These are phyloP conservation scores for Sebastes melanostomus DNA, from an alignment of 2,797 vertebrate genomes.

Conservation along the genomic window DNA sequence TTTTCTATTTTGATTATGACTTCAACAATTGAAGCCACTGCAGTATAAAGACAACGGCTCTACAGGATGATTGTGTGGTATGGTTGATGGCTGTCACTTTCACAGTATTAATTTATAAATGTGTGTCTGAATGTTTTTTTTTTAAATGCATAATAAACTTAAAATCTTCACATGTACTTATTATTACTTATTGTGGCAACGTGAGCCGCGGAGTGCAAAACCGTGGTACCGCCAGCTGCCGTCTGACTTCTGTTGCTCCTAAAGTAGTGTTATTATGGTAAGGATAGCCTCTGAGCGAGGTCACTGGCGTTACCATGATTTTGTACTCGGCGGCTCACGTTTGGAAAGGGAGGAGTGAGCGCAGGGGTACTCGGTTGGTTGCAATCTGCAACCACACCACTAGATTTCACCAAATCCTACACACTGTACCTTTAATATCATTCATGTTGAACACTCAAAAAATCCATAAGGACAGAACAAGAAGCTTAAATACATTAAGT, in stretches of 20 bases:
- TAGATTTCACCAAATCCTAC: not conserved
- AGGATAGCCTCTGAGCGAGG: too few relatives aligned
- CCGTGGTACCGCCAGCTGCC: not conserved
- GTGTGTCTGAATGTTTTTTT: conserved; percentile 28
- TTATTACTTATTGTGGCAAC: not conserved
- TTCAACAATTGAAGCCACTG: conserved; percentile 33
- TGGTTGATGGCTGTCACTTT: conserved; percentile 40
- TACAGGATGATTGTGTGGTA: conserved; percentile 39
- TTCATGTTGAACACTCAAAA: not conserved
- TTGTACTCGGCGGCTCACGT: not conserved
- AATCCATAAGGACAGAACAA: not conserved
- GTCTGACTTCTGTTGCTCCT: not conserved
- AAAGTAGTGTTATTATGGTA: not conserved
- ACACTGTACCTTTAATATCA: not conserved
- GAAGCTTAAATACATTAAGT: not conserved
- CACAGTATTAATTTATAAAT: conserved; percentile 64
- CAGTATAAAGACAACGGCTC: conserved; percentile 40
- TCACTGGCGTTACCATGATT: not conserved
- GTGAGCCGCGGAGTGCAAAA: not conserved
- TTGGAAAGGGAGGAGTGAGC: not conserved
- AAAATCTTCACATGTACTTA: not conserved
- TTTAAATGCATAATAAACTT: conserved; percentile 65
- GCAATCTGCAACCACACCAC: not conserved
- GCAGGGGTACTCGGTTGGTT: not conserved
- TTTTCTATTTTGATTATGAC: conserved; percentile 35